A percentile compares a stretch with the other conserved stretches of the same genome.
Conservation (phyloP, 2,888 invertebrate species). For the Dimorphilus gyrociliatus region DNA sequence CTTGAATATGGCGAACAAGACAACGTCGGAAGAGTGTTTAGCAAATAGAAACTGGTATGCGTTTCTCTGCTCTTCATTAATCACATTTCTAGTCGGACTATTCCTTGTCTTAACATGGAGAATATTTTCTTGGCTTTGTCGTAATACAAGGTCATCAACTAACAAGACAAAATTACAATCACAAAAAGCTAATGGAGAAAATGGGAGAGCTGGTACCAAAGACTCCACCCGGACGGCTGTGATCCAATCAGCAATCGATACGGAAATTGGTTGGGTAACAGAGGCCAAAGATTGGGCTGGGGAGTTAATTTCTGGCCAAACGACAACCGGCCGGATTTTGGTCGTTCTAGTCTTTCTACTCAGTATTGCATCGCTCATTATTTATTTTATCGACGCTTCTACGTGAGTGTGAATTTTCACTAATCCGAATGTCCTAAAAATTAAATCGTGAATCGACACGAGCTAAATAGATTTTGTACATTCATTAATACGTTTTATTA, state of each 20-base stretch:
- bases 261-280: conserved; percentile 10
- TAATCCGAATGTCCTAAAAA: no score
- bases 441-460: no score
- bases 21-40: conserved; percentile 60
- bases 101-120: conserved; percentile 84
- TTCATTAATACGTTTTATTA: no score
- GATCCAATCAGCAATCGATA: neutral
- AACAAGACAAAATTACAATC: no score
- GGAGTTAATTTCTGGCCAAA: conserved; percentile 8
- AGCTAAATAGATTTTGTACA: no score
- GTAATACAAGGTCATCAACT: no score
- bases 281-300: conserved; percentile 10
- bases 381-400: conserved; percentile 69
- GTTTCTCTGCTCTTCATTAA: conserved; percentile 82
- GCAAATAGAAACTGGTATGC: conserved; percentile 64
- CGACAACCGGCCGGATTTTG: conserved; percentile 7
- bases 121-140: conserved; percentile 70
- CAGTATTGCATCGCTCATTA: conserved; percentile 6
- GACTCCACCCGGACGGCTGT: no score
- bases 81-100: conserved; percentile 82
- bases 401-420: no score
- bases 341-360: conserved; percentile 8
- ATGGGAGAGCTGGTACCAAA: no score
- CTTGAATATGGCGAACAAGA: no score
- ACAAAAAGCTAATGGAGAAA: no score